Base-by-base conservation (phyloP, 2,113 vertebrate species). In the Panthera uncia region DNA sequence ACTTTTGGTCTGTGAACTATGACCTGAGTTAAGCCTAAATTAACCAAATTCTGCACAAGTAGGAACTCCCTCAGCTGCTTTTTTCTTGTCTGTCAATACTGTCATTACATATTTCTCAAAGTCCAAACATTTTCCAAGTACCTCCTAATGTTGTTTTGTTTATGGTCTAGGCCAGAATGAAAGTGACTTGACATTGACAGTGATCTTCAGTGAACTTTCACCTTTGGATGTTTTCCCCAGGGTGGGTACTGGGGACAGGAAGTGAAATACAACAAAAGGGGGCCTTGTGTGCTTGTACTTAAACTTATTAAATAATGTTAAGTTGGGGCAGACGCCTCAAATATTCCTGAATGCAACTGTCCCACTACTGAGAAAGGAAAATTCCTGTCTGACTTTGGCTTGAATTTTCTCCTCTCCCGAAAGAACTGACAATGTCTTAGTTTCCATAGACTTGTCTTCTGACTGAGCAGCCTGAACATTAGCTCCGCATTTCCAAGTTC, bases 21-120 rank as follows among this genome's bases (percentile, higher is more conserved):
- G 80, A 90, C 21, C 33, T 16, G 6, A 83, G 19, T 86, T 87
- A 94, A 97, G 25, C 31, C 25, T 94, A 83, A 95, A 66, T 52
- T 61, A 95, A 52, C 13, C 21, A 78, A 66, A 87, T 89, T 79
- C 52, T 50, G 23, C 11, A 16, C 50, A 41, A 73, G 45, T 71
- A 78, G 63, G 33, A 89, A 85, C 21, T 36, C 31, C 10, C 52
- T 91, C 81, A 81, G 66, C n/a, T 76, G 57, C 33, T 27, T 87
- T 96, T 82, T 82, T 33, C n/a, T 48, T 89, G 38, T 63, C 91
- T 94, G 94, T 96, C 89, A 79, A 0, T 83, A 45, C 16, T 55
- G 63, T 79, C 61, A 69, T 96, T 80, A 91, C 38, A 68, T 41
- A 92, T 91, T 76, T 96, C 45, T 89, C 86, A 79, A 85, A 88